Conservation (phyloP, 2,113 vertebrate species). For the Daphoenositta chrysoptera region DNA sequence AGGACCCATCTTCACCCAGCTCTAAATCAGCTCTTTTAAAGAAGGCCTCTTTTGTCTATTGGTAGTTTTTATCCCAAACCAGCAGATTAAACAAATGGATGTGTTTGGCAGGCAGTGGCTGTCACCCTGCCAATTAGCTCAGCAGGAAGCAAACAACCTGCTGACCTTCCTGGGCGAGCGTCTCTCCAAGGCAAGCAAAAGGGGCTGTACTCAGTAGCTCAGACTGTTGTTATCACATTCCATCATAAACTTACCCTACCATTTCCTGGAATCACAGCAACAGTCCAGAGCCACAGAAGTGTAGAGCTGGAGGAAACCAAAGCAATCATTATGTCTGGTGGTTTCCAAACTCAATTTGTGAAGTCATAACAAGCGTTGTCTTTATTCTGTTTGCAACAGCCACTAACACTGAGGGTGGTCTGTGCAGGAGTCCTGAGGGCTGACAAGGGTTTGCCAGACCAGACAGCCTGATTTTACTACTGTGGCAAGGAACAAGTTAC, state of each 20-base stretch:
- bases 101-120: slow-evolving; percentile 22
- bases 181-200: not conserved
- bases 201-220: not conserved
- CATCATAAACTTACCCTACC: not conserved
- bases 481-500: not conserved
- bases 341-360: not conserved
- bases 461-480: not conserved
- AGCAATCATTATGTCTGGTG: not conserved
- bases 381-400: not conserved
- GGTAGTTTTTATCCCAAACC: not conserved
- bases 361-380: fast-evolving
- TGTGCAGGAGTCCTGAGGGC: not conserved
- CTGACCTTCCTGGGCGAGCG: not conserved
- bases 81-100: not conserved
- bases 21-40: not conserved
- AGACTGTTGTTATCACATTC: not conserved
- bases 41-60: not conserved
- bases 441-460: not conserved
- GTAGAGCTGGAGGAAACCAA: not conserved
- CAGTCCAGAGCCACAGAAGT: not conserved
- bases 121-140: slow-evolving; percentile 34
- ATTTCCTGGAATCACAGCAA: not conserved
- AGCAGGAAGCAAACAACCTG: slow-evolving; percentile 42
- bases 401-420: not conserved
- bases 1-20: not conserved